Evolutionary conservation across 2,888 invertebrate genomes (phyloP).

Genomic region (Lysandra bellargus): DNA sequence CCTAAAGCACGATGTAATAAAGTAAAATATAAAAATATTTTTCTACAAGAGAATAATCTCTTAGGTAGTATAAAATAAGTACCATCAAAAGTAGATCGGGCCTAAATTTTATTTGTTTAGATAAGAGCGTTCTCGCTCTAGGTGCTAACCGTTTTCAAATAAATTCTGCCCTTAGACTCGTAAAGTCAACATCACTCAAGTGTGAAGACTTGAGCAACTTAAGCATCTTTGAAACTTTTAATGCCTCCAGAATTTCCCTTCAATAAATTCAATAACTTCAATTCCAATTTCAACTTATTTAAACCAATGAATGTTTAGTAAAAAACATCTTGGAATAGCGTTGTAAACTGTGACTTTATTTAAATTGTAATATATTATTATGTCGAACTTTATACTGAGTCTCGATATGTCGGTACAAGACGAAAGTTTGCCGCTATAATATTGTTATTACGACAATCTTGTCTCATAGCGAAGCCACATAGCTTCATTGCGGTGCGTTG

Average conservation of each 20-base stretch:
- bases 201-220: constrained; percentile 25
- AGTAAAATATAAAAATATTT: background rate
- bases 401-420: no score
- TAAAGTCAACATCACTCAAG: constrained; percentile 25
- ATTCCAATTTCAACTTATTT: constrained; percentile 6
- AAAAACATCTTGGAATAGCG: background rate
- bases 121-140: background rate
- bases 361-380: no score
- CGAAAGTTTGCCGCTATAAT: no score
- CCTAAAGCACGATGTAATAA: background rate
- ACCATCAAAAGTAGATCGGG: constrained; percentile 4
- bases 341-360: background rate
- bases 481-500: no score
- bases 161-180: constrained; percentile 17
- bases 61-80: background rate
- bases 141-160: constrained; percentile 16
- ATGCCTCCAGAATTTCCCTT: constrained; percentile 9
- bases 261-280: constrained; percentile 12
- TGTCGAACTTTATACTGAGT: no score
- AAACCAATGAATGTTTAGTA: background rate
- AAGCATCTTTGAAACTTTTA: constrained; percentile 16
- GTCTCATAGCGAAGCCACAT: no score
- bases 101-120: constrained; percentile 16
- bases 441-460: no score
- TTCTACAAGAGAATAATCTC: background rate